Evolutionary conservation across 2,888 invertebrate genomes (phyloP).

Genomic region (Ophion slaviceki): DNA sequence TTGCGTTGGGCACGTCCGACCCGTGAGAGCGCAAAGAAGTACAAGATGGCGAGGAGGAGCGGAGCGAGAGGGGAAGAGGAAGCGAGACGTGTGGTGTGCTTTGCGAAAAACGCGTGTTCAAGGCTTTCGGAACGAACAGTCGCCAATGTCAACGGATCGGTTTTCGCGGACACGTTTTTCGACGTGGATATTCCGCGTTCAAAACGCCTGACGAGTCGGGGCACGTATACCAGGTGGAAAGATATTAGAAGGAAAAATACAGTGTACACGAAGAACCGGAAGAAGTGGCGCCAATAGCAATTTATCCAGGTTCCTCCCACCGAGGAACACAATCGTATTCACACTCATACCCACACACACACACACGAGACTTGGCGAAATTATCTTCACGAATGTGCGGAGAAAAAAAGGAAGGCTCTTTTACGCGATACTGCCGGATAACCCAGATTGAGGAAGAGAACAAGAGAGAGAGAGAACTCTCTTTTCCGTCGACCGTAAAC

Average conservation of each 20-base stretch:
- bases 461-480: slow-evolving; percentile 3
- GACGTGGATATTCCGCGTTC: neutral
- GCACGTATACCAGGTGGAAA: neutral
- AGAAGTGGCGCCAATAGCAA: slow-evolving; percentile 28
- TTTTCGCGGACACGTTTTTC: slow-evolving; percentile 33
- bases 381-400: slow-evolving; percentile 4
- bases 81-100: neutral
- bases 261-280: slow-evolving; percentile 6
- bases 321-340: slow-evolving; percentile 4
- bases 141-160: slow-evolving; percentile 7
- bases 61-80: neutral
- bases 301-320: slow-evolving; percentile 4
- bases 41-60: neutral
- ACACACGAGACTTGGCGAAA: slow-evolving; percentile 8
- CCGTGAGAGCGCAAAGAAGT: neutral
- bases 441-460: neutral
- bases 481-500: slow-evolving; percentile 37
- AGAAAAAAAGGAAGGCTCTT: neutral
- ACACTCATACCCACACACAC: neutral
- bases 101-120: neutral
- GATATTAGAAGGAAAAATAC: slow-evolving; percentile 2
- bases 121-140: neutral
- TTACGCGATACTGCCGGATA: slow-evolving; percentile 19
- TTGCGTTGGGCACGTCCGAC: neutral
- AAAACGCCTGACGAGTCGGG: neutral